Evolutionary conservation across 2,113 vertebrate genomes (phyloP).

Genomic region (Gallinago undulata): DNA sequence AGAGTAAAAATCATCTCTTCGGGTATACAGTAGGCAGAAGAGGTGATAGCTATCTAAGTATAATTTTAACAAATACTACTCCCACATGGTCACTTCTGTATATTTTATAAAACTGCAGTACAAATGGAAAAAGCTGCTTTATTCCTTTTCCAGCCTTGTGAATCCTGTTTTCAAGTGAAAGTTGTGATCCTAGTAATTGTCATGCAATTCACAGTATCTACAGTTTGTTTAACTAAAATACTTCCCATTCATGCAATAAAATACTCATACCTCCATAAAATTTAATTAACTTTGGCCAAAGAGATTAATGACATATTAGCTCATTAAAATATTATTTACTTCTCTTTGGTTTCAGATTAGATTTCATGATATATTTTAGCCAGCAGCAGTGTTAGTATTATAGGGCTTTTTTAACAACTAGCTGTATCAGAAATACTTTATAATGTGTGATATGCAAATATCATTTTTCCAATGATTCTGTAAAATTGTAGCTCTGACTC

Average conservation of each 20-base stretch:
- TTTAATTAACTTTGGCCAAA: slow-evolving; percentile 73
- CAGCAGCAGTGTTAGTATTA: no score
- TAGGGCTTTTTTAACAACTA: background rate
- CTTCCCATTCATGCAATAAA: slow-evolving; percentile 49
- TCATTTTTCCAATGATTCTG: background rate
- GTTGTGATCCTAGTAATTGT: background rate
- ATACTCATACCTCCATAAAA: slow-evolving; percentile 68
- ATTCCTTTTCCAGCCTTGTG: background rate
- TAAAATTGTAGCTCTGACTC: background rate
- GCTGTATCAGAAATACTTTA: background rate
- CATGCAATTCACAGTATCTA: slow-evolving; percentile 65
- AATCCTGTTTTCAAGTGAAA: background rate
- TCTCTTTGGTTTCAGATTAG: slow-evolving; percentile 30
- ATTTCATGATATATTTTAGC: background rate
- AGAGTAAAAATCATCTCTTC: background rate
- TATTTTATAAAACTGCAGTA: background rate
- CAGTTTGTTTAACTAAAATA: slow-evolving; percentile 80
- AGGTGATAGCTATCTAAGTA: background rate
- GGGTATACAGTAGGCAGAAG: background rate
- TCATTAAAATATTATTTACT: slow-evolving; percentile 58
- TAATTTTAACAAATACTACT: background rate
- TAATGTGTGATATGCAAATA: background rate
- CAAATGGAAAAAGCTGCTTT: background rate
- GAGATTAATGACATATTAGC: slow-evolving; percentile 63
- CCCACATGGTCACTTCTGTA: background rate